Base-by-base conservation (phyloP, 2,888 invertebrate species). In the Keiferia lycopersicella region DNA sequence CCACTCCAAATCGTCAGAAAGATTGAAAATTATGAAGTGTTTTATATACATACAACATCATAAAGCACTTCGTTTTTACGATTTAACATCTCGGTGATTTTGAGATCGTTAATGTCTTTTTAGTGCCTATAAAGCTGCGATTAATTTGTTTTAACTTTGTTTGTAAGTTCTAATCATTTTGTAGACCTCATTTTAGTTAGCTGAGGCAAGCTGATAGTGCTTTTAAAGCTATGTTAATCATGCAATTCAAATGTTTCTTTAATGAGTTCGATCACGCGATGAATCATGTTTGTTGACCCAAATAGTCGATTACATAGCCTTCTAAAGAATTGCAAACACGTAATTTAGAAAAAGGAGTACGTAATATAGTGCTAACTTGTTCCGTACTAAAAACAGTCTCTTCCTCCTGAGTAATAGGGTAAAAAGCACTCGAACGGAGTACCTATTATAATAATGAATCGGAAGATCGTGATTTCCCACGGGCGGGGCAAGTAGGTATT, bases 381-480 rank as follows among this genome's bases (percentile, higher is more conserved):
- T 61, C 51, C 61, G 34, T n/a, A 38, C 38, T 61, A 61, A 61
- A 61, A 61, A 61, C 51, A 38, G 34, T 51, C 11, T 38, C 61
- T 61, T 61, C 61, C 61, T 61, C 11, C 51, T 30, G 50, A 50
- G 51, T 61, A 51, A 50, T 38, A 20, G 51, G 20, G 61, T 61
- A 57, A 61, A 65, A 62, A 62, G 53, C 56, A 62, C 61, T 62
- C 57, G 38, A 57, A 61, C 57, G 30, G 41, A 65, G 62, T 41
- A 62, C 59, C 62, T 65, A 59, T 65, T 61, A 61, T 60, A 60
- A 63, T 65, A 63, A 65, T 63, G 63, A 65, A 63, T 63, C 56
- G 65, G 57, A 65, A 63, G 65, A 63, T 26, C 57, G 18, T 63
- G 63, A 65, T 65, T 65, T 65, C 65, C 63, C 65, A 65, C 65